Conservation (phyloP, 2,888 invertebrate genomes). For the Yponomeuta plumbellus region DNA sequence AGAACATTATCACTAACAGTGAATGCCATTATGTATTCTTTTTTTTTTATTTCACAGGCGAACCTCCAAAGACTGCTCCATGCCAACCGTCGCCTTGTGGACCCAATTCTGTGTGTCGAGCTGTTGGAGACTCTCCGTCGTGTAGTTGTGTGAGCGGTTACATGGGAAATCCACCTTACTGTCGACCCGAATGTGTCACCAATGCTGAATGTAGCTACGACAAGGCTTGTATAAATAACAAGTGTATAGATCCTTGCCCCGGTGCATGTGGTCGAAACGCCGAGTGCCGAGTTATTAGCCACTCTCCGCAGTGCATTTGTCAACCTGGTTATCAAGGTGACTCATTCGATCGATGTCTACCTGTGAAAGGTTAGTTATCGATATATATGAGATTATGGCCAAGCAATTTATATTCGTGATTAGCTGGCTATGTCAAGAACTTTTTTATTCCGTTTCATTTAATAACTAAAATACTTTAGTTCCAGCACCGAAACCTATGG, state of each 20-base stretch:
- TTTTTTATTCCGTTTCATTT: constrained; percentile 1
- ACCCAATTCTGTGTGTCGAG: constrained; percentile 82
- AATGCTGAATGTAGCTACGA: constrained; percentile 87
- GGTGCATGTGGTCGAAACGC: constrained; percentile 88
- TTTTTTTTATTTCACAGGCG: constrained; percentile 33
- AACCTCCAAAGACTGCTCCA: constrained; percentile 58
- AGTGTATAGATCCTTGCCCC: constrained; percentile 87
- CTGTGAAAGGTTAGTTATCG: constrained; percentile 45
- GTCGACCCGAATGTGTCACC: constrained; percentile 88
- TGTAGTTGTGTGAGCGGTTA: constrained; percentile 85
- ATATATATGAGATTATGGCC: constrained; percentile 8
- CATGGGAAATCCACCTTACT: constrained; percentile 84
- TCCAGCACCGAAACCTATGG: constrained; percentile 37
- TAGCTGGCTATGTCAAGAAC: too few relatives aligned
- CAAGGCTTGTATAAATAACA: constrained; percentile 85
- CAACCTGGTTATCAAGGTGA: constrained; percentile 83
- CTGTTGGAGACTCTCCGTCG: constrained; percentile 72
- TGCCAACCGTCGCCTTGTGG: constrained; percentile 88
- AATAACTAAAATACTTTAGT: constrained; percentile 26
- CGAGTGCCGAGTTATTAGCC: constrained; percentile 87
- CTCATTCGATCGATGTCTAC: constrained; percentile 83
- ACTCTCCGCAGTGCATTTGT: constrained; percentile 90
- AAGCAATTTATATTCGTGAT: too few relatives aligned
- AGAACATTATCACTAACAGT: too few relatives aligned
- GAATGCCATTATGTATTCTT: background rate